Evolutionary conservation across 2,113 vertebrate species (phyloP), one percentile per base, ranked within the genome.

Genomic region (Megaleporinus macrocephalus): DNA sequence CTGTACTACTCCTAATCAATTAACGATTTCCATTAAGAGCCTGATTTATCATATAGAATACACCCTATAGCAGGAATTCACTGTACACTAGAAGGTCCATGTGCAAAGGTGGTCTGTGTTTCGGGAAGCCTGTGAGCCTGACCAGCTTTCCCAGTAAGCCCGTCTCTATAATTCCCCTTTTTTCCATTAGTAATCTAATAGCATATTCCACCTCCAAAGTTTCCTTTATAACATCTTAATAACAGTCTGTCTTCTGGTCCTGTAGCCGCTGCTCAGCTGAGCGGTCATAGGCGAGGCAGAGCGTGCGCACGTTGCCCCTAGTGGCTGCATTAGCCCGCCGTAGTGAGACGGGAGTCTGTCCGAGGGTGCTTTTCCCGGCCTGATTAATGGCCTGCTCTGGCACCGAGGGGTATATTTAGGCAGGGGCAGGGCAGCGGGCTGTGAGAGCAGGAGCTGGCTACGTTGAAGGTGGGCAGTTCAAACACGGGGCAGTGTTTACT

Each of bases 401-500:
- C 33, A 27, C 75, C 27, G 68, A 51, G 24, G 27, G 66, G 73
- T 81, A 78, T 79, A 76, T 86, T 86, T 86, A 79, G 62, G 44
- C 12, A 57, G 57, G 4, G 75, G 41, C 33, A 16, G 41, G 68
- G 47, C 51, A 18, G 69, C 7, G 20, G 33, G 22, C 41, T n/a
- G 47, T n/a, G 55, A 51, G 57, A 61, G 51, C 55, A 24, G 49
- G 47, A 36, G 27, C 83, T 65, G 88, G 80, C 79, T 85, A 83
- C 75, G 47, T 88, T 59, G 81, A 76, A 93, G 89, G 90, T 92
- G 91, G 91, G 88, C 80, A 94, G 92, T 93, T 94, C 92, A 94
- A 93, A 94, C 91, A 92, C 85, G 75, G 89, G 88, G 88, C 78
- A 84, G 89, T 94, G 90, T 94, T 94, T 90, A 89, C 91, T 91